Evolutionary conservation across 2,888 invertebrate genomes (phyloP).

Genomic region (Brenthis hecate): DNA sequence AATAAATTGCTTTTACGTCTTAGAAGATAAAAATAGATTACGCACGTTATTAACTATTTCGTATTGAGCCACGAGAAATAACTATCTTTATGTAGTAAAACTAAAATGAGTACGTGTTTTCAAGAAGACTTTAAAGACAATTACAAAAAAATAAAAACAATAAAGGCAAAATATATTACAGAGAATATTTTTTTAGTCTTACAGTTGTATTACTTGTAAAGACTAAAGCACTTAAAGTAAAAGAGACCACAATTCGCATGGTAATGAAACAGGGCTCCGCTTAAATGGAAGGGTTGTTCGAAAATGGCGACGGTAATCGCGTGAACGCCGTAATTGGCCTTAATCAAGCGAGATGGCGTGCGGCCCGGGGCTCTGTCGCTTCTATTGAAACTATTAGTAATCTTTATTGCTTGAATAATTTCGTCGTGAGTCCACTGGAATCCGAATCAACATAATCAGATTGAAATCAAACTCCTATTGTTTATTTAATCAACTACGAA

Average conservation of each 20-base stretch:
- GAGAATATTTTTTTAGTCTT: background rate
- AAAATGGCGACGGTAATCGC: constrained; percentile 70
- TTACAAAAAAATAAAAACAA: background rate
- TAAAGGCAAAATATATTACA: background rate
- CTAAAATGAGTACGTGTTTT: background rate
- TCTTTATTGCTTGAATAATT: constrained; percentile 41
- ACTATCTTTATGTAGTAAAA: background rate
- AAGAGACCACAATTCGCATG: constrained; percentile 30
- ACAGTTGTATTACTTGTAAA: constrained; percentile 16
- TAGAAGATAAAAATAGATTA: constrained; percentile 1
- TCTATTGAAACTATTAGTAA: constrained; percentile 48
- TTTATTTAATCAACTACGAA: constrained; percentile 21
- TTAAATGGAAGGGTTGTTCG: constrained; percentile 67
- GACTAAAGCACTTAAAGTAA: constrained; percentile 21
- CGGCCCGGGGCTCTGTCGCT: constrained; percentile 49
- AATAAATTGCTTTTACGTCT: background rate
- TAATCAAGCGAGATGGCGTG: constrained; percentile 73
- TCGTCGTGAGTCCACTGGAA: constrained; percentile 37
- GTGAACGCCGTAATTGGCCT: constrained; percentile 72
- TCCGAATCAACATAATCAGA: constrained; percentile 32
- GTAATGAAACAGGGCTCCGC: constrained; percentile 49
- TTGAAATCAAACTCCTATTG: constrained; percentile 22
- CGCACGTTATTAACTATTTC: background rate
- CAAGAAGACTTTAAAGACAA: background rate
- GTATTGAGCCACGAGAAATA: background rate